Base-by-base conservation (phyloP, 2,888 invertebrate species). In the Dilophus febrilis region DNA sequence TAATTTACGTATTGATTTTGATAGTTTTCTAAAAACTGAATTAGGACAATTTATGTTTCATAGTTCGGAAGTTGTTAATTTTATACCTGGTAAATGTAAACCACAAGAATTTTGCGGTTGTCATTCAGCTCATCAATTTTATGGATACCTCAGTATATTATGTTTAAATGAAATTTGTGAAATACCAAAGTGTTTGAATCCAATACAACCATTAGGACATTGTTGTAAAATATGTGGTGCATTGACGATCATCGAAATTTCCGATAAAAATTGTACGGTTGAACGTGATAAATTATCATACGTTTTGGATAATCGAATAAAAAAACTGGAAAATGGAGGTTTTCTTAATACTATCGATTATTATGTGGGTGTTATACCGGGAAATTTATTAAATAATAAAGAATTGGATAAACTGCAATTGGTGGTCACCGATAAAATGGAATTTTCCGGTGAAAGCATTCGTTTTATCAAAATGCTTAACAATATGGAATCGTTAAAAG, bases 191-290 rank as follows among this genome's bases (percentile, higher is more conserved):
- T 63, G 62, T 35, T 37, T 56, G 17, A 42, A 52, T 0, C 61
- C 62, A 1, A 47, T 64, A 14, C 48, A 49, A 28, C 57, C 61
- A 2, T 44, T 47, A 7, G 61, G 57, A 3, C 53, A 56, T 40
- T 63, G 62, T 22, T 63, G 62, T 40, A 46, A 52, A 4, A 47
- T 58, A 12, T 63, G 62, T 38, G 62, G 63, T 3, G 53, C 55
- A 2, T 32, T 51, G 6, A n/a, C 58, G 7, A 28, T 40, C 12
- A 38, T 38, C 22, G 8, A 22, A 6, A 8, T 22, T 22, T n/a
- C n/a, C n/a, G 8, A 22, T 6, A 4, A 22, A 22, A 22, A 22
- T 22, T 22, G 34, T 38, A 4, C 13, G 5, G 3, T 13, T 11
- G 22, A 22, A 22, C 22, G 22, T 22, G 22, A 22, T 22, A 22